Evolutionary conservation across 2,888 invertebrate species (phyloP), one percentile per base, ranked within the genome.

Genomic region (Epistrophe grossulariae): DNA sequence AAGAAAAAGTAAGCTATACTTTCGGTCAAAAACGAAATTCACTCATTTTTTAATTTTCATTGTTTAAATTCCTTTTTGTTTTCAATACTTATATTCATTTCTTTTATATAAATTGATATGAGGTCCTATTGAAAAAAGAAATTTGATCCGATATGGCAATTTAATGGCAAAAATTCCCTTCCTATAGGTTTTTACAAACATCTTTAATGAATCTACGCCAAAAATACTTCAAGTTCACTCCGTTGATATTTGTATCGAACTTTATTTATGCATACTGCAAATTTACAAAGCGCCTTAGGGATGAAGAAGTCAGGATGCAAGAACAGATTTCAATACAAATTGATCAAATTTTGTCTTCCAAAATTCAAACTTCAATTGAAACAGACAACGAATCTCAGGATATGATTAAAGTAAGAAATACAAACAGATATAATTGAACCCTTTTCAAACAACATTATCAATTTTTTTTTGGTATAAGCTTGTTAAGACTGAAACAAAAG

Each of bases 141-240:
- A 35, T 9, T 38, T 11, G 6, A 3, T 6, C 5, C 10, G 4
- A 5, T 35, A 11, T 43, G 5, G 5, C 2, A 15, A 43, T 45
- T n/a, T n/a, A 45, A 45, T n/a, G 45, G 5, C 2, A 15, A 43
- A 43, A 15, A 6, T 9, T 55, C n/a, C 3, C 4, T 48, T 31
- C 4, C 35, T 55, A 0, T 28, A 87, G 87, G n/a, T 87, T 87
- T 43, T 59, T 87, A 5, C 79, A 76, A 19, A 83, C 72, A 72
- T 28, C 83, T 17, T 71, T 87, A 7, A 50, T 48, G 10, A 83
- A 72, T n/a, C 19, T 87, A 2, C 83, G 83, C 35, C 83, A 87
- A 74, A 92, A 93, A 90, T 93, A 92, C 89, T 91, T 91, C 89
- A 92, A 93, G 89, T 93, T 91, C 71, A 93, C 93, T 43, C 93